phyloP scores from a whole-genome alignment of 2,888 invertebrate species.

The Dione juno region DNA sequence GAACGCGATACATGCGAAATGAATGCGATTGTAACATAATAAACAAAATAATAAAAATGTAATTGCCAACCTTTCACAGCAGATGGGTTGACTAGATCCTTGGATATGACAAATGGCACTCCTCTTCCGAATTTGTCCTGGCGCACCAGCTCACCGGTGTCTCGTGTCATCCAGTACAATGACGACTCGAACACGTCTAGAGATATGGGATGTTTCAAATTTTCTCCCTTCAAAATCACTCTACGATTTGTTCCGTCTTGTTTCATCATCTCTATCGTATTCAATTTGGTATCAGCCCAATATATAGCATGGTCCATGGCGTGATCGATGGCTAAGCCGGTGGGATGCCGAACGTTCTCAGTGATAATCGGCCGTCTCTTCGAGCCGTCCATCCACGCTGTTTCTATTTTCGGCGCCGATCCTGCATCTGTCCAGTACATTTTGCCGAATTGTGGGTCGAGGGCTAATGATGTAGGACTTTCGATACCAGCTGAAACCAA shows the following conservation, averaged over 20 bases:
- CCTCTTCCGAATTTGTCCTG: constrained; percentile 99
- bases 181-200: constrained; percentile 97
- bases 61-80: constrained; percentile 87
- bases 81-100: constrained; percentile 92
- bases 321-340: constrained; percentile 95
- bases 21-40: too few species aligned
- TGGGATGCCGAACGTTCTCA: constrained; percentile 92
- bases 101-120: constrained; percentile 91
- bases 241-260: constrained; percentile 91
- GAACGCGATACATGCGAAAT: not conserved
- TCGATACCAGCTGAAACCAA: constrained; percentile 91
- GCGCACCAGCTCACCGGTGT: constrained; percentile 92
- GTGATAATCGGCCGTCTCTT: constrained; percentile 92
- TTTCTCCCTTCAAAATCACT: constrained; percentile 88
- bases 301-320: constrained; percentile 94
- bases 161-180: constrained; percentile 96
- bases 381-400: constrained; percentile 98
- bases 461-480: constrained; percentile 93
- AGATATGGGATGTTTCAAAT: constrained; percentile 90
- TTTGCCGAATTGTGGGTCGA: constrained; percentile 93
- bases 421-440: constrained; percentile 98
- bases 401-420: constrained; percentile 95
- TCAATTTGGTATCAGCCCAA: constrained; percentile 97
- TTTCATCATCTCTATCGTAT: constrained; percentile 93
- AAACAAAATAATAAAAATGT: not conserved